A percentile compares a stretch with the other conserved stretches of the same genome.
Conservation (phyloP, 2,888 invertebrate species). For the Brenthis ino region DNA sequence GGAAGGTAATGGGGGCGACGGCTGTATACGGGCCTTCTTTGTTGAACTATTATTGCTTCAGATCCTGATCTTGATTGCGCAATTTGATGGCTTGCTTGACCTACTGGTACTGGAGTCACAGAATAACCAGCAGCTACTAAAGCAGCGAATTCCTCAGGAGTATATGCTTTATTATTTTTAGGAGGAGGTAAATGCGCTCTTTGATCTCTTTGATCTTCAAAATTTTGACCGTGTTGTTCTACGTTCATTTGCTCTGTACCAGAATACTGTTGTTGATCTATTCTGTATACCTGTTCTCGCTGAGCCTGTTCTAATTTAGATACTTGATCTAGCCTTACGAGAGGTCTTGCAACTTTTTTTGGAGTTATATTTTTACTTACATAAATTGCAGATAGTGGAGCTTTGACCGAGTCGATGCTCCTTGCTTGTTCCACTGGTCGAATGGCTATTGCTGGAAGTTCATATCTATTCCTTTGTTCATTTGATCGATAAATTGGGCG, state of each 20-base stretch:
- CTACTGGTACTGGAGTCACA: slow-evolving; percentile 76
- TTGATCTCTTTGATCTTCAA: slow-evolving; percentile 69
- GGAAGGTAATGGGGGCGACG: slow-evolving; percentile 75
- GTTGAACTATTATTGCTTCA: slow-evolving; percentile 54
- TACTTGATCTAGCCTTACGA: slow-evolving; percentile 50
- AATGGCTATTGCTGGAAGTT: slow-evolving; percentile 48
- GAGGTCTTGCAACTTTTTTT: slow-evolving; percentile 60
- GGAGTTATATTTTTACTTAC: slow-evolving; percentile 70
- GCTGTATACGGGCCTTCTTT: slow-evolving; percentile 42
- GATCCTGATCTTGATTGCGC: slow-evolving; percentile 69
- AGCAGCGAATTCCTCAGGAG: slow-evolving; percentile 77
- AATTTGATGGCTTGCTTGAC: slow-evolving; percentile 54
- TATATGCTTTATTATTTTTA: slow-evolving; percentile 76
- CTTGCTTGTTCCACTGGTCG: slow-evolving; percentile 56
- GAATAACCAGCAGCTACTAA: slow-evolving; percentile 77
- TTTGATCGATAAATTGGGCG: slow-evolving; percentile 64
- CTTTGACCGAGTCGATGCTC: slow-evolving; percentile 57
- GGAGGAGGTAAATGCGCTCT: slow-evolving; percentile 74
- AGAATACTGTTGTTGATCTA: slow-evolving; percentile 43
- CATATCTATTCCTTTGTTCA: slow-evolving; percentile 66
- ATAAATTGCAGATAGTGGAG: slow-evolving; percentile 72
- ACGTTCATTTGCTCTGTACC: slow-evolving; percentile 52
- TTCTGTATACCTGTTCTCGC: slow-evolving; percentile 44
- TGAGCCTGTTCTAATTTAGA: slow-evolving; percentile 41
- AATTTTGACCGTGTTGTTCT: slow-evolving; percentile 61